A percentile compares a stretch with the other conserved stretches of the same genome.
These are phyloP conservation scores for Geopemphigus sp. DNA, from an alignment of 1,140 invertebrate genomes.

Conservation along the genomic window DNA sequence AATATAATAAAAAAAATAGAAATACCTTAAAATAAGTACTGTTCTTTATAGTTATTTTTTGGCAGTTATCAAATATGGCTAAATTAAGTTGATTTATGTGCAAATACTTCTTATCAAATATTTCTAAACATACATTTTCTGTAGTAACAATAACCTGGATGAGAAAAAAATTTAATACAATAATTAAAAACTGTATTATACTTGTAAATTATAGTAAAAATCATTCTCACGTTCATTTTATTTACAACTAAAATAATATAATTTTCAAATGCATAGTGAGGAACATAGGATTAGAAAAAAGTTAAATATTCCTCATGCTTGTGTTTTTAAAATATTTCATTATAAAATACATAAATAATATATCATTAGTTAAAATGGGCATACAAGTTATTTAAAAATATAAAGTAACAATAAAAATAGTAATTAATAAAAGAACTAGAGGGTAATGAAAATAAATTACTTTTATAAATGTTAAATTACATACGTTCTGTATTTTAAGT, in stretches of 20 bases:
- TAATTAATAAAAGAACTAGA: no score
- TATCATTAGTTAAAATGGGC: no score
- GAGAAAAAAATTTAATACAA: background rate
- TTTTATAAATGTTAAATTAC: no score
- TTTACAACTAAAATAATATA: no score
- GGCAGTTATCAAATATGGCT: slow-evolving; percentile 38
- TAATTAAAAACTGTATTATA: background rate
- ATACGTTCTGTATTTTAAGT: no score
- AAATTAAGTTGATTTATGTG: background rate
- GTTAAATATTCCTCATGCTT: no score
- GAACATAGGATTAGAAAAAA: no score
- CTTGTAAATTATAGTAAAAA: no score
- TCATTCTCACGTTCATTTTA: no score
- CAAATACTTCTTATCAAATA: slow-evolving; percentile 18
- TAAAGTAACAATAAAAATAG: no score
- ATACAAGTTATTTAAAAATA: background rate
- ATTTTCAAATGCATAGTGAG: no score
- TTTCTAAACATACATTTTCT: slow-evolving; percentile 15
- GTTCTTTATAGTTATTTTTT: slow-evolving; percentile 10
- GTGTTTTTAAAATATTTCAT: background rate
- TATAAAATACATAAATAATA: background rate
- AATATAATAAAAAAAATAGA: background rate
- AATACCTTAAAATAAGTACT: slow-evolving; percentile 38
- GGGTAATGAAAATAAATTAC: no score
- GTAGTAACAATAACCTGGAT: slow-evolving; percentile 28